Conservation (phyloP, 2,888 invertebrate species). For the Tetranychus piercei region DNA sequence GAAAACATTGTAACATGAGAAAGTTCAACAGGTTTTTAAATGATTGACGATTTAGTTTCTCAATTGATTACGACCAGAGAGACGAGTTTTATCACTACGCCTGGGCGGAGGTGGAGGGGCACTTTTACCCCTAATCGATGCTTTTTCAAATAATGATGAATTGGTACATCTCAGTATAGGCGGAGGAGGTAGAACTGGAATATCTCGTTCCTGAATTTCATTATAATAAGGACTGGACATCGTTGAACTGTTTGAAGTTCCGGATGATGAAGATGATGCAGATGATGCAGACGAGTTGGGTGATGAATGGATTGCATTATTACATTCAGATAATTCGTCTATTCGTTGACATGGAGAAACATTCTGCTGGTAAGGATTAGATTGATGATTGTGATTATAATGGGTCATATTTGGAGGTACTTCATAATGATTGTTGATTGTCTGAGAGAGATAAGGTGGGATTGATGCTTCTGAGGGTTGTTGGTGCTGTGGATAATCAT, state of each 20-base stretch:
- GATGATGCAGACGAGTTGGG: neutral
- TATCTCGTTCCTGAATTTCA: neutral
- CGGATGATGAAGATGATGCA: constrained; percentile 39
- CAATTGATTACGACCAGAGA: constrained; percentile 30
- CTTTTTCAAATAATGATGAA: constrained; percentile 15
- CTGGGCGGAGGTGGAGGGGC: constrained; percentile 69
- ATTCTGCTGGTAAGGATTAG: neutral
- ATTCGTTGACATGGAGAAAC: neutral
- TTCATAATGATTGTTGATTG: no score
- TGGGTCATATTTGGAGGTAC: no score
- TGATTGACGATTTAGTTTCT: neutral
- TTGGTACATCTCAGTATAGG: constrained; percentile 16
- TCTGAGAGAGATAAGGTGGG: no score
- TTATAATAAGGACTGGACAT: neutral
- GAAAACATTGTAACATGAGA: no score
- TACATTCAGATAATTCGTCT: neutral
- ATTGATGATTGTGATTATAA: neutral
- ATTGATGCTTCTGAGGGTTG: no score
- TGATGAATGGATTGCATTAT: neutral
- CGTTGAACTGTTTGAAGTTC: constrained; percentile 14
- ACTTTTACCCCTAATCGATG: constrained; percentile 37
- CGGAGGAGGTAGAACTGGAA: constrained; percentile 13
- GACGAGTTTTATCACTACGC: constrained; percentile 66
- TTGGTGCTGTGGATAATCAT: no score
- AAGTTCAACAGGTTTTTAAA: no score